Evolutionary conservation across 1,140 invertebrate species (phyloP), one percentile per base, ranked within the genome.

Genomic region (Drosophila varians): DNA sequence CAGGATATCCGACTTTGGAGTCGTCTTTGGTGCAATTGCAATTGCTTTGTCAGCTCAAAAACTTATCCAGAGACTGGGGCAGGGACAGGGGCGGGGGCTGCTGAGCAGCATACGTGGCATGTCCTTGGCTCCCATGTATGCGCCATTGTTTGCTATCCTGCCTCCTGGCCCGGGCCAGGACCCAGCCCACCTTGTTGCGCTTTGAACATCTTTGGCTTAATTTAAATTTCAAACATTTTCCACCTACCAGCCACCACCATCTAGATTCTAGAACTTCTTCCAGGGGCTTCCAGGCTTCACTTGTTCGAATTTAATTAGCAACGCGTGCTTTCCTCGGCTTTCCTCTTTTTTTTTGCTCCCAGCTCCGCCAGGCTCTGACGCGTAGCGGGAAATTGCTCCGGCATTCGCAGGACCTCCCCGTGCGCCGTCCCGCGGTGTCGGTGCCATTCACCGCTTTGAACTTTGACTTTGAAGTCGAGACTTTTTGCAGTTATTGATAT

Each of bases 1-100:
- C 80, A 84, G 80, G 79, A 84, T 84, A 86, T 84, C 79, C 79
- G 80, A 71, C 79, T 75, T 77, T 64, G 74, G 36, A 49, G 42
- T 52, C 42, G 48, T 58, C 68, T 40, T 62, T 34, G 57, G 52
- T 86, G 80, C 80, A 86, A 80, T 86, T 86, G 82, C 80, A 82
- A 74, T 74, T 87, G 82, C 80, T 86, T 86, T 86, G 80, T 87
- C 80, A 86, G 80, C 80, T 84, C 82, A 84, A 86, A 84, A 84
- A 84, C 79, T 84, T 86, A 86, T 69, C 62, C 62, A 26, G 28
- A 9, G 26, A 9, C 26, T 7, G 26, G 9, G 9, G 28, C 9
- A 31, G 28, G 28, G 28, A 9, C 11, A 0, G 28, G 28, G 28
- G 28, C 28, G 28, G 28, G 61, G 34, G 53, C 21, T n/a, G n/a